A percentile compares a stretch with the other conserved stretches of the same genome.
Conservation (phyloP, 2,888 invertebrate species). For the Callosobruchus maculatus region DNA sequence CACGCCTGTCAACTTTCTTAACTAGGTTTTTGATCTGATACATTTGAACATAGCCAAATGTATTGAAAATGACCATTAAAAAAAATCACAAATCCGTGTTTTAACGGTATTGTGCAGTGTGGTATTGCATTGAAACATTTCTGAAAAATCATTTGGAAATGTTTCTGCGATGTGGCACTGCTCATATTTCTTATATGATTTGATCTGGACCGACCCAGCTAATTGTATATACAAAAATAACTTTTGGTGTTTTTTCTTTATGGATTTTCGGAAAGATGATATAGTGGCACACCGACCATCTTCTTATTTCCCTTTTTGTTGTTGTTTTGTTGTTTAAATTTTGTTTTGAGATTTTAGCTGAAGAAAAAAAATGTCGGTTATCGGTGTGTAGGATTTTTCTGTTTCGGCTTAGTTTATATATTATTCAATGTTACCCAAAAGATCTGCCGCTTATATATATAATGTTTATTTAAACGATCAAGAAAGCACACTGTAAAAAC, state of each 20-base stretch:
- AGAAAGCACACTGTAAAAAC: conserved; percentile 24
- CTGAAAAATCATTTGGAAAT: conserved; percentile 7
- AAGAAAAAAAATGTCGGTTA: conserved; percentile 9
- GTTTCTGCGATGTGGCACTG: conserved; percentile 22
- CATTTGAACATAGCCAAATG: not conserved
- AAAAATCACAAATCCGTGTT: not conserved
- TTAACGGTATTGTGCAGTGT: conserved; percentile 4
- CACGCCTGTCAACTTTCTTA: no score
- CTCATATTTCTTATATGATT: conserved; percentile 10
- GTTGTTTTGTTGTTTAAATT: conserved; percentile 15
- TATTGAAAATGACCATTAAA: not conserved
- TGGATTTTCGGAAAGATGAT: not conserved
- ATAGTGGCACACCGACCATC: not conserved
- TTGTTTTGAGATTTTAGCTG: conserved; percentile 8
- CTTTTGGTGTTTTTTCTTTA: conserved; percentile 10
- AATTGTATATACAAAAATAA: not conserved
- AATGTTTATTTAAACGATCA: not conserved
- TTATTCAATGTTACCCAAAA: conserved; percentile 10
- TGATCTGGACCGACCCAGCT: conserved; percentile 14
- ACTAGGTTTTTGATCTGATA: no score
- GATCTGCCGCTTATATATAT: conserved; percentile 18
- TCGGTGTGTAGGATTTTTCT: conserved; percentile 10
- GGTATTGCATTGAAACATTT: conserved; percentile 25
- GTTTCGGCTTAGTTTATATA: not conserved
- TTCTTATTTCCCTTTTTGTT: not conserved